These are phyloP conservation scores for Myotis findleyi DNA, from an alignment of 2,797 vertebrate genomes.

Conservation along the genomic window DNA sequence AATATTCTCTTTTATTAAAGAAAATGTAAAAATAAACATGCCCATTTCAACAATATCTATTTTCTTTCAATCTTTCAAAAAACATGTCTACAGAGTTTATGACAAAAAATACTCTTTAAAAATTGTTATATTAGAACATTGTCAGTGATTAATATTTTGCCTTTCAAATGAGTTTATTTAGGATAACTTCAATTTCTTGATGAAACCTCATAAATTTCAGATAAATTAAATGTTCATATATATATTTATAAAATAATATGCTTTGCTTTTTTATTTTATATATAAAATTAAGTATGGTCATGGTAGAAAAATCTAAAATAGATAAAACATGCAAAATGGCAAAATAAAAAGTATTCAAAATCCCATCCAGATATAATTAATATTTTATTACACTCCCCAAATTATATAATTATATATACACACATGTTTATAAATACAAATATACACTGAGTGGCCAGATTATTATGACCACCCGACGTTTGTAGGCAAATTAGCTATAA, in stretches of 20 bases:
- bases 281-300: not conserved
- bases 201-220: not conserved
- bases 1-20: not conserved
- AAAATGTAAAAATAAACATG: not conserved
- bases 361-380: not conserved
- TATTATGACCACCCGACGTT: no score
- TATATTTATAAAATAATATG: not conserved
- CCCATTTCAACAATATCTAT: not conserved
- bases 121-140: not conserved
- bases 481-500: no score
- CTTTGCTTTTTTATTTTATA: not conserved
- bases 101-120: not conserved
- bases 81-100: not conserved
- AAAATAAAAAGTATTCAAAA: conserved; percentile 14
- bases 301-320: not conserved
- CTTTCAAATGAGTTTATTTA: not conserved
- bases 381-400: not conserved
- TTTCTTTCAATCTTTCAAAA: not conserved
- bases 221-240: not conserved
- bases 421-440: not conserved
- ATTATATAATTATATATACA: not conserved
- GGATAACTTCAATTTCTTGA: not conserved
- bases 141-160: not conserved
- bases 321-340: not conserved
- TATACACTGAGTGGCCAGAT: not conserved